A percentile compares a stretch with the other conserved stretches of the same genome.
These are phyloP conservation scores for Thaumatotibia leucotreta DNA, from an alignment of 1,140 invertebrate species.

Conservation along the genomic window DNA sequence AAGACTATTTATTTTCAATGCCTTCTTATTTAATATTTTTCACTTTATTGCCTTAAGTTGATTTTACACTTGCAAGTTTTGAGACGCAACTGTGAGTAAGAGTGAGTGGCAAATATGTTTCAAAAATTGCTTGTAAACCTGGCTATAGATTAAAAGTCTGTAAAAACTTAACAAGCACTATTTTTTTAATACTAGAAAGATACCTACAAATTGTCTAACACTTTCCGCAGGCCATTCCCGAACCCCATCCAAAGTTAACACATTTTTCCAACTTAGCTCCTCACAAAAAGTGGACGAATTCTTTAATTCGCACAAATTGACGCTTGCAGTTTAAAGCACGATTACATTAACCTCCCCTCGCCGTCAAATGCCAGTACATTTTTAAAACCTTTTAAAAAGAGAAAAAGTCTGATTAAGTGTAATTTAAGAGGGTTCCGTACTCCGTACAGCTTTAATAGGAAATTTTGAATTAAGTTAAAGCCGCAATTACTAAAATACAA, in stretches of 20 bases:
- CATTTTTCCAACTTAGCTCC: conserved; percentile 4
- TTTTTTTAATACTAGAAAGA: not conserved
- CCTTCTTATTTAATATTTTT: too few relatives aligned
- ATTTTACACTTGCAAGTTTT: too few relatives aligned
- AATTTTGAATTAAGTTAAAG: too few relatives aligned
- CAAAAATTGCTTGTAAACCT: too few relatives aligned
- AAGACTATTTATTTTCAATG: too few relatives aligned
- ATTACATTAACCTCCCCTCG: conserved; percentile 52
- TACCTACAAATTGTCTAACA: not conserved
- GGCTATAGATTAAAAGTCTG: too few relatives aligned
- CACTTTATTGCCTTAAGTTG: too few relatives aligned
- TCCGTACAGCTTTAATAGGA: too few relatives aligned
- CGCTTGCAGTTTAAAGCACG: conserved; percentile 36
- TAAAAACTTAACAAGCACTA: too few relatives aligned
- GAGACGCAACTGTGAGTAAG: too few relatives aligned
- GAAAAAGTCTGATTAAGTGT: not conserved
- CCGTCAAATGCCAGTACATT: conserved; percentile 31
- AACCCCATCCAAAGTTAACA: conserved; percentile 6
- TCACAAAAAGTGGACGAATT: conserved; percentile 1
- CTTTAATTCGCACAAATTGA: conserved; percentile 44
- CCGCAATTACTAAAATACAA: too few relatives aligned
- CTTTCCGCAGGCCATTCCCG: not conserved
- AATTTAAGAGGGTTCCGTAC: not conserved
- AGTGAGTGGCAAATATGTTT: too few relatives aligned
- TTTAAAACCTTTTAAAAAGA: conserved; percentile 24